phyloP scores from a whole-genome alignment of 2,888 invertebrate genomes.

The Leptinotarsa tumamoca region DNA sequence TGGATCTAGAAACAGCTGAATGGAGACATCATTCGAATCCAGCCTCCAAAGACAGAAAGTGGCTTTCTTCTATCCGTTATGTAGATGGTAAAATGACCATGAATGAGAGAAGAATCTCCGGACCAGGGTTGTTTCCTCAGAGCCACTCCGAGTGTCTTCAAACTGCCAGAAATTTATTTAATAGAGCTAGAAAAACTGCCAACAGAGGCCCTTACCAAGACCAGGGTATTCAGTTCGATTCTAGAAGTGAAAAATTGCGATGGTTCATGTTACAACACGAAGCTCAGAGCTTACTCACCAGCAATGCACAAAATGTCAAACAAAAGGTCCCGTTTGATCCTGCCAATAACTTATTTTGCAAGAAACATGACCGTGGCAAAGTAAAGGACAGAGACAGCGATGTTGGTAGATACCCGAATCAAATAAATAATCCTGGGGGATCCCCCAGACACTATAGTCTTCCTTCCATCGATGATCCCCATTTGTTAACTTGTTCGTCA shows the following conservation, averaged over 20 bases:
- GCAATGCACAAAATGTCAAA: constrained; percentile 81
- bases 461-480: constrained; percentile 73
- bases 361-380: constrained; percentile 32
- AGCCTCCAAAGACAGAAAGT: constrained; percentile 84
- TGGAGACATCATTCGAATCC: constrained; percentile 88
- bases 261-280: constrained; percentile 94
- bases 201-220: constrained; percentile 81
- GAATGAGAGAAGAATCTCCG: constrained; percentile 78
- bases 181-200: constrained; percentile 80
- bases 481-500: constrained; percentile 62
- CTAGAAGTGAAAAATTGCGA: constrained; percentile 76
- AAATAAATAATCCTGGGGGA: constrained; percentile 53
- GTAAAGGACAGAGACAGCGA: constrained; percentile 34
- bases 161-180: constrained; percentile 82
- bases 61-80: constrained; percentile 77
- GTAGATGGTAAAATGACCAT: constrained; percentile 80
- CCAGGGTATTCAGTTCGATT: constrained; percentile 79
- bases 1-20: constrained; percentile 90
- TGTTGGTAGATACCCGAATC: constrained; percentile 27
- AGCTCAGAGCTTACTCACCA: constrained; percentile 81
- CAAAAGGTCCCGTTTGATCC: constrained; percentile 83
- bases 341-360: constrained; percentile 48
- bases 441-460: constrained; percentile 78
- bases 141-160: constrained; percentile 82
- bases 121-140: constrained; percentile 79